Evolutionary conservation across 1,140 invertebrate genomes (phyloP), one percentile per base, ranked within the genome.

Genomic region (Brachionus calyciflorus): DNA sequence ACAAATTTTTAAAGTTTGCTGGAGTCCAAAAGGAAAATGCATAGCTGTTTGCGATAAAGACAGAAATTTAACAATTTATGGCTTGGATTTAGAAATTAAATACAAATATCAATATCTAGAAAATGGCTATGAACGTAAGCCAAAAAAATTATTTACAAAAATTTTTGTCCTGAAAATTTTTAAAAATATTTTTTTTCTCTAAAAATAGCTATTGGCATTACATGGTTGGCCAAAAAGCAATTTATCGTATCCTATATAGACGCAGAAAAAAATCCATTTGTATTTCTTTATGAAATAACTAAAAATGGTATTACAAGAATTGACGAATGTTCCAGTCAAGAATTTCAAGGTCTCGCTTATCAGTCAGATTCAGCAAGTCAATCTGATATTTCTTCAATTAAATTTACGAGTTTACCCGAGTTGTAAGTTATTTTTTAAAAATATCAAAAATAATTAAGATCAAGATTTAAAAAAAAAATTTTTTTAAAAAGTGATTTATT

Each of bases 211-310:
- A 44, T 26, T 14, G 44, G 14, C 24, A 65, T 65, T 2, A 26
- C 28, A 24, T 65, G 60, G 60, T 65, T 65, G 40, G 24, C 60
- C 2, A 65, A 65, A 44, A 65, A 65, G 44, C 37, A 65, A 17
- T 65, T 65, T 44, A 24, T 65, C 12, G 60, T 65, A 37, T 65
- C 60, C n/a, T 65, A 65, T 37, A 44, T 24, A 26, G 60, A 65
- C 44, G 19, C 17, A 24, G 60, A 65, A 6, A 41, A 44, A 24
- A 65, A 65, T 44, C 60, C 60, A 24, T 41, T 3, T 30, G 30
- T 65, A 30, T 44, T 44, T 44, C 44, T 41, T 65, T 37, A 65
- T 65, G 60, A 21, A 44, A 65, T 65, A 44, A 12, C 10, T 6
- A 44, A 21, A 19, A 17, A 41, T 44, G 19, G 44, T 14, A 37